Conservation (phyloP, 2,888 invertebrate genomes). For the Machimus atricapillus region DNA sequence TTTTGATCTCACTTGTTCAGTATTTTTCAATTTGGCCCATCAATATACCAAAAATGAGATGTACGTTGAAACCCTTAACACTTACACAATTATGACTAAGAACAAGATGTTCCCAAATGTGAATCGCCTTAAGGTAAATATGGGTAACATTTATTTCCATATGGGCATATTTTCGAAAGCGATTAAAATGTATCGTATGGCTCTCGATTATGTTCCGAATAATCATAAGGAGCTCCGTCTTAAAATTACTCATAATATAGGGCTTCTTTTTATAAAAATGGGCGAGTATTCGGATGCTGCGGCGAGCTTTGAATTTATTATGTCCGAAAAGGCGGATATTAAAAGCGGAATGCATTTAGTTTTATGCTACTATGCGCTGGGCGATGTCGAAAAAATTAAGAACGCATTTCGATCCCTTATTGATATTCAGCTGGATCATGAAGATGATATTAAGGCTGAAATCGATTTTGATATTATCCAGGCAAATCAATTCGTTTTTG, state of each 20-base stretch:
- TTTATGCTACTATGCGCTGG: slow-evolving; percentile 85
- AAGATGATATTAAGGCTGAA: slow-evolving; percentile 79
- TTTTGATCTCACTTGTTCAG: slow-evolving; percentile 93
- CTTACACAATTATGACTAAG: slow-evolving; percentile 91
- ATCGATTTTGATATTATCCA: slow-evolving; percentile 53
- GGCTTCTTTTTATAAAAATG: slow-evolving; percentile 90
- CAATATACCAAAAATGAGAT: slow-evolving; percentile 95
- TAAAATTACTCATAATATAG: slow-evolving; percentile 97
- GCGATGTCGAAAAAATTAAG: slow-evolving; percentile 92
- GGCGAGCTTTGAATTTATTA: slow-evolving; percentile 96
- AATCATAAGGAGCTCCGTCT: slow-evolving; percentile 91
- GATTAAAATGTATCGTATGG: slow-evolving; percentile 98
- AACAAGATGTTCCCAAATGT: slow-evolving; percentile 95
- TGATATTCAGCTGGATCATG: slow-evolving; percentile 83
- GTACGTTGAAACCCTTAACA: slow-evolving; percentile 94
- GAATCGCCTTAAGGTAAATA: slow-evolving; percentile 92
- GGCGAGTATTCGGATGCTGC: slow-evolving; percentile 96
- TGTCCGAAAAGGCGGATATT: slow-evolving; percentile 93
- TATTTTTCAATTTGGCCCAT: slow-evolving; percentile 92
- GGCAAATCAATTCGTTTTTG: slow-evolving; percentile 72
- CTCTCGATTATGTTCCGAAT: slow-evolving; percentile 93
- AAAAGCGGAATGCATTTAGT: slow-evolving; percentile 89
- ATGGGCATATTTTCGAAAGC: slow-evolving; percentile 94
- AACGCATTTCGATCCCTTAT: slow-evolving; percentile 89
- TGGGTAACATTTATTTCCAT: slow-evolving; percentile 97